Percentiles rank a stretch among this genome's conserved stretches.
Evolutionary conservation across 2,113 vertebrate genomes (phyloP).

Genomic region (Corythornis madagascariensis): DNA sequence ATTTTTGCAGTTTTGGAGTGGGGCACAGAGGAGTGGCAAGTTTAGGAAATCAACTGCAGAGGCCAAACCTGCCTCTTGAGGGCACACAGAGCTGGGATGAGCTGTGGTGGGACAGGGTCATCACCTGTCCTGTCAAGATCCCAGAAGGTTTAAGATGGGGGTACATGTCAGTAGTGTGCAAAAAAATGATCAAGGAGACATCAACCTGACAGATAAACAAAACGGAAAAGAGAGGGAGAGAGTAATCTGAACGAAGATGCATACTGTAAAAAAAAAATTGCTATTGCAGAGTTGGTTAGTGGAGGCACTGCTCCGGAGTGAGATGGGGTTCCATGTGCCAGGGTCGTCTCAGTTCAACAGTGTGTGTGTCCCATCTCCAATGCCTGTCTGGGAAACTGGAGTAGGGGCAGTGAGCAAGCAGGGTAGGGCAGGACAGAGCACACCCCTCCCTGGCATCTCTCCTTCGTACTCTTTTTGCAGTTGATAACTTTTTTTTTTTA

Average conservation of each 20-base stretch:
- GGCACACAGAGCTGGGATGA: neutral
- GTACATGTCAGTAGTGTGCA: neutral
- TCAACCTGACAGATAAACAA: neutral
- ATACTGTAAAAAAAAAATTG: neutral
- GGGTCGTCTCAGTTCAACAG: neutral
- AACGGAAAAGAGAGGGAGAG: neutral
- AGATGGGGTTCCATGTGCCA: neutral
- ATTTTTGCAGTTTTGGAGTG: neutral
- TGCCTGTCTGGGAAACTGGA: neutral
- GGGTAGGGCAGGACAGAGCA: neutral
- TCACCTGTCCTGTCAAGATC: neutral
- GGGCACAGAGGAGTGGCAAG: neutral
- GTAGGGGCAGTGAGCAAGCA: neutral
- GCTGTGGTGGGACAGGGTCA: accelerated
- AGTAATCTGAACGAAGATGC: neutral
- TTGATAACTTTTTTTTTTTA: neutral
- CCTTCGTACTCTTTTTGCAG: neutral
- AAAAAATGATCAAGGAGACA: neutral
- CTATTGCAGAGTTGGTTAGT: neutral
- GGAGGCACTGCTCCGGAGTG: neutral
- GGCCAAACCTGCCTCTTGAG: neutral
- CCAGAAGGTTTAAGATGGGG: neutral
- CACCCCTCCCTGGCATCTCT: too few relatives aligned
- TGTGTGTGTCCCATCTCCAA: neutral
- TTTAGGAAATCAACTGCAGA: neutral